Base-by-base conservation (phyloP, 1,140 invertebrate genomes). In the Temnothorax nylanderi region DNA sequence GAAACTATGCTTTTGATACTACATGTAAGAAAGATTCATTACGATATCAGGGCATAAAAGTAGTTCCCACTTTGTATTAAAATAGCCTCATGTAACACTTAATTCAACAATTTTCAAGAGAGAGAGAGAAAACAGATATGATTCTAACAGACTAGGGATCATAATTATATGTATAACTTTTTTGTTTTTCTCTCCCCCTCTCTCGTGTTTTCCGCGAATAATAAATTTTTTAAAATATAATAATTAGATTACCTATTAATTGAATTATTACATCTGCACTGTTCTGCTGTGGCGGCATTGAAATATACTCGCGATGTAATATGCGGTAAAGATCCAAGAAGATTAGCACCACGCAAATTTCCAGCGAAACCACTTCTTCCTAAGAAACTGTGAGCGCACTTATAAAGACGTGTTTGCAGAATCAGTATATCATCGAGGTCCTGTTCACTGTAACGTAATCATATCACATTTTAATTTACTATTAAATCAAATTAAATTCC, bases 351-450 rank as follows among this genome's bases (percentile, higher is more conserved):
- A 0, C 93, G 92, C 54, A 95, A 76, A 74, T 91, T 94, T 0
- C 95, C 94, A 1, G 94, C 95, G 51, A 95, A 95, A 5, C 95
- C 94, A 88, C 95, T 96, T 72, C 94, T 93, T 8, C 96, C 96
- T 62, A 97, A 93, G 89, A 97, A 97, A 89, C 96, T 96, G 87
- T 96, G 96, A 34, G 96, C 96, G 77, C 96, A 97, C 84, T 97
- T 97, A 92, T 97, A 96, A 32, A 97, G 93, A 71, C 96, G 96
- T 18, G 97, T 97, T 93, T 97, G 97, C 5, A 97, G 94, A 54
- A 96, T 96, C 41, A 97, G 87, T 18, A 97, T 95, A 87, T 97
- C 96, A 88, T 97, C 97, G 62, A 97, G 94, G 89, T 97, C 97
- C 80, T 95, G 95, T 88, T 97, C 97, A 88, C 96, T 97, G 91